These are phyloP conservation scores for Pachydiplax longipennis DNA, from an alignment of 2,888 invertebrate species.

Conservation along the genomic window DNA sequence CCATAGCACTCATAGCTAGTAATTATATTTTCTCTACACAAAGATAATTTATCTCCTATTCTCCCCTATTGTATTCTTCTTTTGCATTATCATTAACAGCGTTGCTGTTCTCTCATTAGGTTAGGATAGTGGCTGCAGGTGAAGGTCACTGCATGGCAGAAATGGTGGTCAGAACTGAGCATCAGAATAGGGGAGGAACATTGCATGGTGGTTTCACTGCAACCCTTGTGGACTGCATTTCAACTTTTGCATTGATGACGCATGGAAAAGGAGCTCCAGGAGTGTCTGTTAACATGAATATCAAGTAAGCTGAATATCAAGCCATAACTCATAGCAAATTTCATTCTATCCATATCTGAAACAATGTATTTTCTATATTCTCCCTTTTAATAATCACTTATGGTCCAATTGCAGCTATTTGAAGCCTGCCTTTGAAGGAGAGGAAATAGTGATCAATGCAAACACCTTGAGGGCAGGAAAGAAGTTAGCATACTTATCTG, in stretches of 20 bases:
- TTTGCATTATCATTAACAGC: no score
- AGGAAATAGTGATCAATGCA: conserved; percentile 80
- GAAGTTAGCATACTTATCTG: conserved; percentile 81
- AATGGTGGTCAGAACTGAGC: conserved; percentile 75
- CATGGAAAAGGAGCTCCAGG: conserved; percentile 69
- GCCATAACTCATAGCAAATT: background rate
- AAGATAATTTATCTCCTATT: no score
- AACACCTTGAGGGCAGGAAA: conserved; percentile 78
- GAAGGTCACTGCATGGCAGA: conserved; percentile 78
- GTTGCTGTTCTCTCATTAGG: conserved; percentile 54
- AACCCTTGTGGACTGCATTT: conserved; percentile 78
- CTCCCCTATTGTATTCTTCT: no score
- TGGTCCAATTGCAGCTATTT: conserved; percentile 70
- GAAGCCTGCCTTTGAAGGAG: conserved; percentile 78
- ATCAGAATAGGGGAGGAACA: conserved; percentile 76
- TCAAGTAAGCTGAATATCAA: conserved; percentile 68
- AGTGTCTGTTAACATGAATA: conserved; percentile 82
- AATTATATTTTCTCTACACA: no score
- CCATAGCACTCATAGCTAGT: no score
- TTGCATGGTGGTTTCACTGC: conserved; percentile 89
- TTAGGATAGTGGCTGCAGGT: conserved; percentile 66
- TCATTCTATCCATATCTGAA: no score
- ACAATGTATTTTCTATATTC: background rate
- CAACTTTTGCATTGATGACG: conserved; percentile 80
- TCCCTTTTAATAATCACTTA: background rate